Evolutionary conservation across 2,888 invertebrate species (phyloP), one percentile per base, ranked within the genome.

Genomic region (Sarcophaga rosellei): DNA sequence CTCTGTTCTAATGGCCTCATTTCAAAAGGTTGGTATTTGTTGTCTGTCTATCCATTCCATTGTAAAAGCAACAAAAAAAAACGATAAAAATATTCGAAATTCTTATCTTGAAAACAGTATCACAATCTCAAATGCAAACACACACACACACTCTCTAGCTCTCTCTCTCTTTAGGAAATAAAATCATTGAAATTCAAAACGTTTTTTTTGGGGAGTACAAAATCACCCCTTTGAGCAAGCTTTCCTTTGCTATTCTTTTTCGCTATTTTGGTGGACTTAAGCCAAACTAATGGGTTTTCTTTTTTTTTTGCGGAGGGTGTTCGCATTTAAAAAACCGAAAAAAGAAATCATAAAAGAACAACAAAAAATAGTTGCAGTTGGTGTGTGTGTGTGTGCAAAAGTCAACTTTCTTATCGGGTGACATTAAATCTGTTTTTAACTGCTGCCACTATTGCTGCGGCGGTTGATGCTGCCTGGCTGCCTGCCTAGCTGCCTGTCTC

Each of bases 1-100:
- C 86, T 86, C 78, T 86, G 84, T 81, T 86, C 86, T 86, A 84
- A 86, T 86, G 86, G 86, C 86, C 86, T 86, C 86, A 78, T 87
- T 87, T 87, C 65, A 15, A 66, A 53, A 73, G 53, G 66, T 81
- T 73, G 0, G 17, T 23, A 17, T 25, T 23, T n/a, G 44, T 57
- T 11, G 20, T 12, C 63, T 11, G 23, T 17, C 61, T n/a, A 21
- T 47, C 5, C 17, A 17, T 53, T 2, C 53, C 15, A 3, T 53
- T 53, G 12, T 53, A 17, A 3, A 47, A 47, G 12, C 4, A 11
- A 47, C 0, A 15, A 15, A 0, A 15, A 53, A 53, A 53, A 53
- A 15, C 15, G 47, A 15, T 3, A 47, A 11, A 47, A 47, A 47
- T 25, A 8, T 35, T 2, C 35, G 35, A 35, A 53, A 53, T 15